A percentile compares a stretch with the other conserved stretches of the same genome.
Conservation (phyloP, 1,140 invertebrate genomes). For the Bombus consobrinus region DNA sequence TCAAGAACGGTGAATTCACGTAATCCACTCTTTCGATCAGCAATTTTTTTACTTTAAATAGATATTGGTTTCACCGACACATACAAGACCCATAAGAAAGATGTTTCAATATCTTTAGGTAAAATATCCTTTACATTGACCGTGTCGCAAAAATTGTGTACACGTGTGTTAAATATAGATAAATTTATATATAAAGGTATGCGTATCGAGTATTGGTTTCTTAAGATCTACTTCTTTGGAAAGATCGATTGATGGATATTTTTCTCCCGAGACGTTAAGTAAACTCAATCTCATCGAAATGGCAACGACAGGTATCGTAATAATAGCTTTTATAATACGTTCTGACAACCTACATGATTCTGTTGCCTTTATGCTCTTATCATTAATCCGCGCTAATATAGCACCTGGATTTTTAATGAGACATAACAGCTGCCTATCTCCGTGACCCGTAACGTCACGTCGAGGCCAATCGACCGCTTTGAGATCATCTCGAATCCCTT, state of each 20-base stretch:
- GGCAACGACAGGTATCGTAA: constrained; percentile 21
- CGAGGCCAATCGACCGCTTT: constrained; percentile 64
- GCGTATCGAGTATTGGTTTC: not conserved
- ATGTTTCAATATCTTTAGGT: not conserved
- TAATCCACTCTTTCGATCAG: constrained; percentile 27
- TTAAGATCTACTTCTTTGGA: constrained; percentile 1
- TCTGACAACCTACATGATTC: constrained; percentile 18
- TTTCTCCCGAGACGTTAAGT: constrained; percentile 3
- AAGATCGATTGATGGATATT: not conserved
- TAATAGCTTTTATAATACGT: constrained; percentile 48
- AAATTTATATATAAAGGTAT: not conserved
- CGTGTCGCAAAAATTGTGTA: not conserved
- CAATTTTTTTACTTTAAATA: constrained; percentile 38
- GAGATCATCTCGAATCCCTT: constrained; percentile 67
- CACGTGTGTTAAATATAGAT: not conserved
- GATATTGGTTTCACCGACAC: constrained; percentile 2
- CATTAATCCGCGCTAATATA: constrained; percentile 53
- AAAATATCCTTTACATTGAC: too few species aligned
- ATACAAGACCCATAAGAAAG: not conserved
- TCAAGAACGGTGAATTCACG: not conserved
- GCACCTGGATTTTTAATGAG: constrained; percentile 58
- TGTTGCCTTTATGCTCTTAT: constrained; percentile 40
- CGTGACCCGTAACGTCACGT: constrained; percentile 56
- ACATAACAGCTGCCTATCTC: constrained; percentile 51
- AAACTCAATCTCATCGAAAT: constrained; percentile 19